Conservation (phyloP, 2,797 vertebrate genomes). For the Odontamblyopus rebecca region DNA sequence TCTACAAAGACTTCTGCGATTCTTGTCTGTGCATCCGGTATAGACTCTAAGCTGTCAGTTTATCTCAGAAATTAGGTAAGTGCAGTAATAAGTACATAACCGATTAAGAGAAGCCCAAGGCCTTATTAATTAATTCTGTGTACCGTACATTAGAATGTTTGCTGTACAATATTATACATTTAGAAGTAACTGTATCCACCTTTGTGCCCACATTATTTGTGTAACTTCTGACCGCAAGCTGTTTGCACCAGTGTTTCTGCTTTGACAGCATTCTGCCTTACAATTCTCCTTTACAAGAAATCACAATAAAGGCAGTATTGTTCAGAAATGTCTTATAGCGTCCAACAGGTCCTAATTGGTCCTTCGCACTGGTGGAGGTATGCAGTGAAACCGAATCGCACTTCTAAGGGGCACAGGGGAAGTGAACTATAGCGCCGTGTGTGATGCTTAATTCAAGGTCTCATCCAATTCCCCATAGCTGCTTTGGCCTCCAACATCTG, state of each 20-base stretch:
- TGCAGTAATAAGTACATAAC: conserved; percentile 34
- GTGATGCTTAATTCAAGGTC: conserved; percentile 77
- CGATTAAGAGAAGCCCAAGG: conserved; percentile 46
- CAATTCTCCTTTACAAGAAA: conserved; percentile 37
- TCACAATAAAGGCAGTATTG: conserved; percentile 69
- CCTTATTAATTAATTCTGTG: conserved; percentile 56
- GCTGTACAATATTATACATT: background rate
- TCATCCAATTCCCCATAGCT: conserved; percentile 68
- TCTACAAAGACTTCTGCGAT: conserved; percentile 86
- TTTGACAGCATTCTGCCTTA: conserved; percentile 21
- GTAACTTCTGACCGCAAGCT: background rate
- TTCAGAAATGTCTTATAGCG: conserved; percentile 50
- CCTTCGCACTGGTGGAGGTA: conserved; percentile 71
- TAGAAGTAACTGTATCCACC: no score
- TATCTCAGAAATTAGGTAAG: conserved; percentile 63
- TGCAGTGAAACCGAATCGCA: conserved; percentile 71
- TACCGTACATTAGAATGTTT: conserved; percentile 25
- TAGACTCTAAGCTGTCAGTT: conserved; percentile 65
- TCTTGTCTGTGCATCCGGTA: conserved; percentile 81
- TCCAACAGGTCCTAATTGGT: conserved; percentile 71
- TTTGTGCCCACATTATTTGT: background rate
- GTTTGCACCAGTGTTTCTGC: background rate
- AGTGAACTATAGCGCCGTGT: conserved; percentile 62
- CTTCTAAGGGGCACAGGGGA: conserved; percentile 69
- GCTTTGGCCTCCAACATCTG: conserved; percentile 69